Conservation (phyloP, 2,888 invertebrate genomes). For the Agonopterix subpropinquella region DNA sequence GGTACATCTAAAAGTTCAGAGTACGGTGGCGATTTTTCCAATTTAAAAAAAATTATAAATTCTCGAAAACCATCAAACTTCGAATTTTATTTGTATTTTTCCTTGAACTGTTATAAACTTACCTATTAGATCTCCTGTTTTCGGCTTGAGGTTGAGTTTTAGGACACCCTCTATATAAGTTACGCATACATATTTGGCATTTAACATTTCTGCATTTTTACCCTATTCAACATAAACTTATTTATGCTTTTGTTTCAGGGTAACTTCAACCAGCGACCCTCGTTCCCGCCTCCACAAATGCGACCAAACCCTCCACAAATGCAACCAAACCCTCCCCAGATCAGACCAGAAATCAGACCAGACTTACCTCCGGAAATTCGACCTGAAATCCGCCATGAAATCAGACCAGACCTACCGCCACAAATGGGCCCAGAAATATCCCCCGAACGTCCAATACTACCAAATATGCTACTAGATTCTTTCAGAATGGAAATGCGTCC, state of each 20-base stretch:
- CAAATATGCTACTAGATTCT: conserved; percentile 26
- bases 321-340: conserved; percentile 13
- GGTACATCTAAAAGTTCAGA: too few species aligned
- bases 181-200: too few species aligned
- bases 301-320: conserved; percentile 15
- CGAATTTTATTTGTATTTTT: too few species aligned
- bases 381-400: conserved; percentile 7
- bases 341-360: conserved; percentile 8
- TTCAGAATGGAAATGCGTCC: conserved; percentile 20
- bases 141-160: too few species aligned
- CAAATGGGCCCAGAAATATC: conserved; percentile 13
- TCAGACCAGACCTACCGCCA: conserved; percentile 11
- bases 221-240: too few species aligned
- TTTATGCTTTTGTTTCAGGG: conserved; percentile 31
- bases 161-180: too few species aligned
- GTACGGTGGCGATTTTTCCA: too few species aligned
- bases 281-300: conserved; percentile 38
- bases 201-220: too few species aligned
- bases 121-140: too few species aligned
- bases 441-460: conserved; percentile 31
- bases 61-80: too few species aligned
- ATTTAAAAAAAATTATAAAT: too few species aligned
- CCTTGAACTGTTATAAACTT: too few species aligned
- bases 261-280: conserved; percentile 42
- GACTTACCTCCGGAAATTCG: conserved; percentile 8